Evolutionary conservation across 2,888 invertebrate genomes (phyloP), one percentile per base, ranked within the genome.

Genomic region (Hypolimnas misippus): DNA sequence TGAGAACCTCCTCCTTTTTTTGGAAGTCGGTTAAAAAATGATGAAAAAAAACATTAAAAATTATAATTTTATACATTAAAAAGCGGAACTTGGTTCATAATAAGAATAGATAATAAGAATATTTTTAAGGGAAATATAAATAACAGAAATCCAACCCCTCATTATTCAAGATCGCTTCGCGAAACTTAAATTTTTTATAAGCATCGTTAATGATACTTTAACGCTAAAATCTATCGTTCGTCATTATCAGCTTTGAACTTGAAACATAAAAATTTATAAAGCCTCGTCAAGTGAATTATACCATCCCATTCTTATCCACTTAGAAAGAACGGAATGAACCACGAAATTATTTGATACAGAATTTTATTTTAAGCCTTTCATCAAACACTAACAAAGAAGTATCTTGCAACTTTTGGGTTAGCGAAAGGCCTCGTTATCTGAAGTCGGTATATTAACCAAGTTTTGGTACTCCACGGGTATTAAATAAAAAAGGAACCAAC

Each of bases 351-450:
- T 1, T 42, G 16, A 42, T 16, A 29, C 40, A n/a, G 8, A 51
- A 42, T 31, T 19, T 50, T 16, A 57, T 57, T 44, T 44, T 3
- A 19, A 44, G 44, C 49, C 40, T 57, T 50, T 51, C 57, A 29
- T 52, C 51, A 58, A 51, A 58, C 33, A 42, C 51, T 58, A 52
- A 29, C 31, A 57, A 50, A 57, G 8, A 35, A n/a, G 40, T 50
- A 42, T 42, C 31, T 57, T 42, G 14, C 42, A 56, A 55, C 55
- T 63, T 51, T 64, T 54, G 62, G 62, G 55, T 40, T 53, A 62
- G 42, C 38, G 35, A 52, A 38, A 52, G 33, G 40, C 51, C 58
- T 59, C 40, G 40, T 62, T 56, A 56, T 62, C 62, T 62, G 31
- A 49, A 55, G 31, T 38, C 29, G 17, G 44, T 58, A 56, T 56